Evolutionary conservation across 2,113 vertebrate genomes (phyloP).

Genomic region (Heterochromis multidens): DNA sequence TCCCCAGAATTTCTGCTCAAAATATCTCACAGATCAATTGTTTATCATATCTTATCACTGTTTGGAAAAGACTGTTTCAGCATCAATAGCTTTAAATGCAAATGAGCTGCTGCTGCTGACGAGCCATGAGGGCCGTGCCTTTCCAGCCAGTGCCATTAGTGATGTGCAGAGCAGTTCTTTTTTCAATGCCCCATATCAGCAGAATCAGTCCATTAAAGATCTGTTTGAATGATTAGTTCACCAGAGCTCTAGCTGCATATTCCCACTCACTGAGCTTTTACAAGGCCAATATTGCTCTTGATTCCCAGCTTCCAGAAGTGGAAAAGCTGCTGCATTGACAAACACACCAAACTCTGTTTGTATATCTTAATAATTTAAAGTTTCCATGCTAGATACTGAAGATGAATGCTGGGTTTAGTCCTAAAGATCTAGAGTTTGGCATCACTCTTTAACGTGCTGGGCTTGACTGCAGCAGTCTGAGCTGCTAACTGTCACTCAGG

Average conservation of each 20-base stretch:
- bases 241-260: not conserved
- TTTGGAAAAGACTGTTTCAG: not conserved
- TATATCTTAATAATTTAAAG: not conserved
- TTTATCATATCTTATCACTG: not conserved
- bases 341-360: too few species aligned
- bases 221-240: not conserved
- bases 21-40: not conserved
- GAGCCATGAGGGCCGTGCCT: not conserved
- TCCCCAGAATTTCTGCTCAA: not conserved
- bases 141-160: not conserved
- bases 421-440: not conserved
- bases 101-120: not conserved
- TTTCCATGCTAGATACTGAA: not conserved
- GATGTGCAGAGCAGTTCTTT: not conserved
- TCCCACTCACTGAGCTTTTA: not conserved
- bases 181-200: not conserved
- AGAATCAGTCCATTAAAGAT: not conserved
- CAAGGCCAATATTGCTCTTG: not conserved
- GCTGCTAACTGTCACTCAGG: not conserved
- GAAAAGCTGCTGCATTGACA: too few species aligned
- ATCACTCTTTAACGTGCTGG: not conserved
- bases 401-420: not conserved
- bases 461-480: not conserved
- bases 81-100: not conserved
- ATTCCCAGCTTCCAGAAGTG: too few species aligned